phyloP scores from a whole-genome alignment of 2,113 vertebrate genomes.

The Camarhynchus parvulus region DNA sequence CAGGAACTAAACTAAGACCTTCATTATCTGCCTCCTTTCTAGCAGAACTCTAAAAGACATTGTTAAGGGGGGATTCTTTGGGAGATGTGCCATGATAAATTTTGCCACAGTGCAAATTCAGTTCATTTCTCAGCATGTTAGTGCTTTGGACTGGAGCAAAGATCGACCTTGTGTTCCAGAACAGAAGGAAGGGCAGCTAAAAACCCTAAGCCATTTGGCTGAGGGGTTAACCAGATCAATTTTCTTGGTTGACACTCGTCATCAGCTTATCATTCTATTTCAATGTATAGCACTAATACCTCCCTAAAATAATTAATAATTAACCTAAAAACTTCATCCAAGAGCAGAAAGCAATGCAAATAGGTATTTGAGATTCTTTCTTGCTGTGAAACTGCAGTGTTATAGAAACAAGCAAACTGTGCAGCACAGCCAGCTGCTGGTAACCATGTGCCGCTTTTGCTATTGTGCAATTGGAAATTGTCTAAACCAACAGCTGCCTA shows the following conservation, averaged over 20 bases:
- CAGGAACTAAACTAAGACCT: neutral
- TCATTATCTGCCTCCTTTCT: neutral
- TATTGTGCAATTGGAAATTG: neutral
- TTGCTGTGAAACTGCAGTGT: neutral
- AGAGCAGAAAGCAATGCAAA: neutral
- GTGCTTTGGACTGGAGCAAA: neutral
- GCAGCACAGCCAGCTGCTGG: neutral
- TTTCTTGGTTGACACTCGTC: accelerated
- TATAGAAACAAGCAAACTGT: neutral
- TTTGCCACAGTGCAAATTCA: neutral
- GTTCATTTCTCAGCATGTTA: neutral
- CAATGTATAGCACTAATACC: neutral
- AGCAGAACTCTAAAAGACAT: neutral
- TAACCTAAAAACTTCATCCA: neutral
- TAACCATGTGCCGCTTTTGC: neutral
- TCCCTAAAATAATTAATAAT: neutral
- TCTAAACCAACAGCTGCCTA: neutral
- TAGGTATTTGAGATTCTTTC: neutral
- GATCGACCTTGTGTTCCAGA: neutral
- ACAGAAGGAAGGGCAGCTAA: neutral
- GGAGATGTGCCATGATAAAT: neutral
- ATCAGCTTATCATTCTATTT: neutral
- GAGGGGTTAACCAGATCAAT: neutral
- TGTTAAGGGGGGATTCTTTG: neutral
- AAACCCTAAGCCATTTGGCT: neutral